Percentiles rank a stretch among this genome's conserved stretches.
These are phyloP conservation scores for Choristoneura fumiferana DNA, from an alignment of 1,140 invertebrate species.

Conservation along the genomic window DNA sequence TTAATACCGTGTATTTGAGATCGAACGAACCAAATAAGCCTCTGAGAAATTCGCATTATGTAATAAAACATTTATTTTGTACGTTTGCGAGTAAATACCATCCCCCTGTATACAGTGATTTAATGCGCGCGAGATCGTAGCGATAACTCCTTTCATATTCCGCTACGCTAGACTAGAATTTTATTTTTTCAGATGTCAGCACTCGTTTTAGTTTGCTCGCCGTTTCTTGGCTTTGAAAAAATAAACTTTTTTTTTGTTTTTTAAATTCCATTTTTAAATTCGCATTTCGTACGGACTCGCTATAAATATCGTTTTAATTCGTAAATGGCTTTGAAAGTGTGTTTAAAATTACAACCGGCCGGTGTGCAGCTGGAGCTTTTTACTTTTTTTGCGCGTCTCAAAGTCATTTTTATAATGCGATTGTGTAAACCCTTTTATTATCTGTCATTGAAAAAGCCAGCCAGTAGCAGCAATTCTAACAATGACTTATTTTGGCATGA, in stretches of 20 bases:
- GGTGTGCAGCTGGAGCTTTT: background rate
- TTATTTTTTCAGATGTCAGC: background rate
- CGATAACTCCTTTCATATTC: constrained; percentile 76
- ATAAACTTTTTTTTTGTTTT: background rate
- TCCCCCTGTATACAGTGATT: constrained; percentile 76
- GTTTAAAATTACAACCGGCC: too few relatives aligned
- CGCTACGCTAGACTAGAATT: constrained; percentile 28
- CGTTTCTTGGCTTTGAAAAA: background rate
- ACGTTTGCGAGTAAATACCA: constrained; percentile 74
- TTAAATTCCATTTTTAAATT: background rate
- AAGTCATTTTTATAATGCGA: too few relatives aligned
- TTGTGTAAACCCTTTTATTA: too few relatives aligned
- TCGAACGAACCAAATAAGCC: constrained; percentile 44
- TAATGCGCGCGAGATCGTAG: constrained; percentile 73
- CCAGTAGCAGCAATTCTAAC: background rate
- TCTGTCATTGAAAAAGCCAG: too few relatives aligned
- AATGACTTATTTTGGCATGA: constrained; percentile 9
- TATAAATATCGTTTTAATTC: constrained; percentile 1
- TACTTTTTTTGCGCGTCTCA: background rate
- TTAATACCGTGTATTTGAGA: constrained; percentile 32
- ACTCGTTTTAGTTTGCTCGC: background rate
- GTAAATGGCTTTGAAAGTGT: background rate
- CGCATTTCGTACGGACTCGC: background rate
- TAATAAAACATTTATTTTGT: constrained; percentile 78
- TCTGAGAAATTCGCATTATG: constrained; percentile 75